Base-by-base conservation (phyloP, 2,888 invertebrate species). In the Ferdinandea cuprea region DNA sequence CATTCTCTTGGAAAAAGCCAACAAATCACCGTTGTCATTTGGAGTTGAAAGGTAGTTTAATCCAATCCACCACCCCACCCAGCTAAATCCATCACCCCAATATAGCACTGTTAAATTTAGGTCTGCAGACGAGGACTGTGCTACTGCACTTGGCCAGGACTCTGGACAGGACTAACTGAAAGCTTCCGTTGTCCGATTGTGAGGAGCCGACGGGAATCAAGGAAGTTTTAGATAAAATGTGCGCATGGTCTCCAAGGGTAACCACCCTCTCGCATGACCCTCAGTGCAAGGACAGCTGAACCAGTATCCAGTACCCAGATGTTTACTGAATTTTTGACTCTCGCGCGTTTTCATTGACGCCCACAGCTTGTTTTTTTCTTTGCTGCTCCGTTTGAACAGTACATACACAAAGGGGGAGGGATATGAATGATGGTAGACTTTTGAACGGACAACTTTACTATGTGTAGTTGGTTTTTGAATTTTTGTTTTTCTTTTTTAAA, bases 11-110 rank as follows among this genome's bases (percentile, higher is more conserved):
- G 17, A 72, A 65, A 54, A 73, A 73, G 46, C 52, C 52, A 78
- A 78, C 72, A 78, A 78, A 78, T 78, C 72, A 78, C 66, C 21
- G 46, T 66, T 78, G 73, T 73, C 78, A 73, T 73, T 73, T 73
- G 73, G 35, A 78, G 30, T 66, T 79, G 59, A 79, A 54, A 73
- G 59, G 73, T 58, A 66, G 52, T 59, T 65, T 50, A 72, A 65
- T 72, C 50, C 59, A 78, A 52, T 59, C 44, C 13, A 65, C 28
- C 50, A 56, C 32, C 40, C 35, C 42, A n/a, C 4, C 8, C 1
- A 8, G 8, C 5, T 37, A n/a, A 13, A 17, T 5, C 13, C 25
- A 35, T 8, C 25, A 9, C 21, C 30, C 11, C 15, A n/a, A n/a
- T n/a, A 3, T 6, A 37, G 19, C 21, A 63, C 21, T 66, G 46